These are phyloP conservation scores for Drosophila insularis DNA, from an alignment of 1,140 invertebrate genomes.

Conservation along the genomic window DNA sequence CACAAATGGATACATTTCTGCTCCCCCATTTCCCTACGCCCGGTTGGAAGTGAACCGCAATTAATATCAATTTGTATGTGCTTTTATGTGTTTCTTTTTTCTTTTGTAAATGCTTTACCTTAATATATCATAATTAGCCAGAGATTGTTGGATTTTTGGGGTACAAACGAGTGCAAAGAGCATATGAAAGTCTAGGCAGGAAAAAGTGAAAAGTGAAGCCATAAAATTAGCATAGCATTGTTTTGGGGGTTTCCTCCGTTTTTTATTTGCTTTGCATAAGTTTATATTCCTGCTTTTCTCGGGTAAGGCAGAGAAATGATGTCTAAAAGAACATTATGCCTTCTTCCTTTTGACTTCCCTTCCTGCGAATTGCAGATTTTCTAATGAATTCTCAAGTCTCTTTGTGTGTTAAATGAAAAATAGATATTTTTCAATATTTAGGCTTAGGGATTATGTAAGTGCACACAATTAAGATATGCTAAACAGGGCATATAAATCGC, in stretches of 20 bases:
- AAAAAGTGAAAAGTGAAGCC: constrained; percentile 29
- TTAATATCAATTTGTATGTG: constrained; percentile 74
- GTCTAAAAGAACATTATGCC: not conserved
- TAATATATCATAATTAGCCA: constrained; percentile 76
- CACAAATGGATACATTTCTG: constrained; percentile 19
- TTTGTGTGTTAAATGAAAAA: not conserved
- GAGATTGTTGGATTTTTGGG: constrained; percentile 24
- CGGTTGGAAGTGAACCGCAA: constrained; percentile 50
- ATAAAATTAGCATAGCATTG: constrained; percentile 68
- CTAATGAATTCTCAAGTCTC: not conserved
- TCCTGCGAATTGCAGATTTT: not conserved
- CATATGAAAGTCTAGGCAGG: constrained; percentile 4
- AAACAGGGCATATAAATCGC: constrained; percentile 34
- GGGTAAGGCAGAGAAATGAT: not conserved
- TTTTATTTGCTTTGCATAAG: constrained; percentile 59
- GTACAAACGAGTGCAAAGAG: not conserved
- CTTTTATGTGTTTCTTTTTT: constrained; percentile 50
- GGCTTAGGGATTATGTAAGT: constrained; percentile 32
- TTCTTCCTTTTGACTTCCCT: too few relatives aligned
- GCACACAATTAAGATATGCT: constrained; percentile 46
- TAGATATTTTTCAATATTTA: not conserved
- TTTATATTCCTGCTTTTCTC: constrained; percentile 37
- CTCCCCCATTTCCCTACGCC: not conserved
- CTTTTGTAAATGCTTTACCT: constrained; percentile 36
- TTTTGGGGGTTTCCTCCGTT: constrained; percentile 32